Conservation (phyloP, 2,888 invertebrate genomes). For the Tetramorium bicarinatum region DNA sequence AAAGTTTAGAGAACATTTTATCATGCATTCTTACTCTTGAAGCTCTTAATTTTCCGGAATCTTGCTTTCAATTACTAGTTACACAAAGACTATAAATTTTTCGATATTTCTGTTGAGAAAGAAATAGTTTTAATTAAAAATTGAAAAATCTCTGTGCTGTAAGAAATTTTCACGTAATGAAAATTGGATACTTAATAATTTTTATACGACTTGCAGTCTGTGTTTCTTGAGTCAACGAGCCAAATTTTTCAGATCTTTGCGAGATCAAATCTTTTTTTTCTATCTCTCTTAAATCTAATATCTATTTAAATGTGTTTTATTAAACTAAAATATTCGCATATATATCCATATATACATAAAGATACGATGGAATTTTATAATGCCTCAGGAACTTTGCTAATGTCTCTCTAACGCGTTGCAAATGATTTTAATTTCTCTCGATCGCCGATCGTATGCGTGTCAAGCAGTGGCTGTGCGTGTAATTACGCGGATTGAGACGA, state of each 20-base stretch:
- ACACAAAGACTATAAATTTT: not conserved
- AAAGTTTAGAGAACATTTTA: not conserved
- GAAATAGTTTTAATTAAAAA: not conserved
- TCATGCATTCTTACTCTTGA: not conserved
- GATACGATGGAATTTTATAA: not conserved
- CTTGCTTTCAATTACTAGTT: not conserved
- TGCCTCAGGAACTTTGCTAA: not conserved
- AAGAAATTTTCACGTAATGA: not conserved
- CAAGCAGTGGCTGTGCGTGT: conserved; percentile 20
- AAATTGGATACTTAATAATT: not conserved
- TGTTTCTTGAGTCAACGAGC: not conserved
- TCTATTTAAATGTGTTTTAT: not conserved
- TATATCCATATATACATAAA: not conserved
- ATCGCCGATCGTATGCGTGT: not conserved
- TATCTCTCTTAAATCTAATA: not conserved
- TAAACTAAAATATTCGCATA: not conserved
- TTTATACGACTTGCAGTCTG: not conserved
- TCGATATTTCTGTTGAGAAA: not conserved
- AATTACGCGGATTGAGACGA: conserved; percentile 36
- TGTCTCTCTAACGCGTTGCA: conserved; percentile 12
- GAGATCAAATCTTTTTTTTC: not conserved
- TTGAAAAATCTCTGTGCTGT: not conserved
- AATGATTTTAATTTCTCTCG: conserved; percentile 5
- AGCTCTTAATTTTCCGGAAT: not conserved
- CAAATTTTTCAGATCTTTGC: too few species aligned